Evolutionary conservation across 2,888 invertebrate species (phyloP), one percentile per base, ranked within the genome.

Genomic region (Cremastinae sp.): DNA sequence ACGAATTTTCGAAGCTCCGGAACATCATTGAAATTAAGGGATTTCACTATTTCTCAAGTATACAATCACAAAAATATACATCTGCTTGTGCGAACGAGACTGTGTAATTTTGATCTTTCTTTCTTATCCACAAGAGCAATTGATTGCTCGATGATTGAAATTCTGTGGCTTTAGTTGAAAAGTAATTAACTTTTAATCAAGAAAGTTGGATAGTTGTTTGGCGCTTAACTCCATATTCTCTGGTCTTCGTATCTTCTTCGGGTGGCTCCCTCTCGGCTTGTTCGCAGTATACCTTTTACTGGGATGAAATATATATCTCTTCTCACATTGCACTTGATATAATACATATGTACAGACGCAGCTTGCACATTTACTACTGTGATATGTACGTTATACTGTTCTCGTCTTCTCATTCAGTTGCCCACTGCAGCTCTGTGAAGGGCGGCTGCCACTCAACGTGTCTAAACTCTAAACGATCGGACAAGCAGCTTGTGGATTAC

Each of bases 161-260:
- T 85, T 83, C 85, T 81, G 85, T 80, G 85, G 84, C 81, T 84
- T 83, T 83, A 85, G 83, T 83, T 82, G 80, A 82, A 83, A 86
- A 86, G 86, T 84, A 87, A 85, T 86, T 87, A 87, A 86, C 86
- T 86, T 86, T 84, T 86, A 86, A 86, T 86, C 85, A 85, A 84
- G 83, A 86, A 86, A 86, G 86, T 86, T 86, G 80, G 78, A 81
- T 80, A 78, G 83, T 81, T 84, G 78, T 74, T 78, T 68, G 80
- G 75, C 79, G 79, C 73, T 53, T 72, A 53, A 69, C 58, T 41
- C 56, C 62, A 76, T 53, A 76, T 76, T 76, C 75, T 64, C 72
- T 38, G 28, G 47, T 41, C 58, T 47, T 45, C 68, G 51, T 45
- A 51, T 58, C 65, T 61, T 66, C 62, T 36, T 65, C 5, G 28